Conservation (phyloP, 2,888 invertebrate genomes). For the Lutraria lutraria region DNA sequence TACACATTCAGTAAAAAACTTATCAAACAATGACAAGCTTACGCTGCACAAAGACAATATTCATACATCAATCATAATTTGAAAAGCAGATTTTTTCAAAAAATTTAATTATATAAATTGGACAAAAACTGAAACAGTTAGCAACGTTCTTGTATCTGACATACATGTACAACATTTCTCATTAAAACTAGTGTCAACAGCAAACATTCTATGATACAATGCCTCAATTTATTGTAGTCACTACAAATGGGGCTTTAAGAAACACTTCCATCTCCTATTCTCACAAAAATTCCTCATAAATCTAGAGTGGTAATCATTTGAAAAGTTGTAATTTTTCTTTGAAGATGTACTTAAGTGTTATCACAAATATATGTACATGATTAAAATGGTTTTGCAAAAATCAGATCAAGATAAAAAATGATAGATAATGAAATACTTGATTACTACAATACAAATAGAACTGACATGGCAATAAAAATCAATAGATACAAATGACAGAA, state of each 20-base stretch:
- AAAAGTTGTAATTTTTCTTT: conserved; percentile 11
- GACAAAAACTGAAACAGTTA: too few relatives aligned
- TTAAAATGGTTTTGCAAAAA: not conserved
- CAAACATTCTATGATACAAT: too few relatives aligned
- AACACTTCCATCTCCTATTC: conserved; percentile 4
- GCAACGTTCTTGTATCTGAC: too few relatives aligned
- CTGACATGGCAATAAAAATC: not conserved
- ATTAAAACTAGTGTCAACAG: too few relatives aligned
- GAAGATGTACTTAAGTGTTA: not conserved
- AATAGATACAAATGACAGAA: not conserved
- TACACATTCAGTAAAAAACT: too few relatives aligned
- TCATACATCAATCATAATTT: too few relatives aligned
- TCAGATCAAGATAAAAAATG: not conserved
- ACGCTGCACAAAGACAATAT: too few relatives aligned
- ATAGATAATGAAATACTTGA: not conserved
- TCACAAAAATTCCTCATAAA: not conserved
- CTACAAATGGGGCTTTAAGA: not conserved
- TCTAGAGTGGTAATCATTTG: conserved; percentile 5
- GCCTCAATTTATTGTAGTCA: too few relatives aligned
- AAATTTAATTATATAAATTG: too few relatives aligned
- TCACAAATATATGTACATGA: not conserved
- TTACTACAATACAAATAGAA: not conserved
- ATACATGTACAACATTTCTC: too few relatives aligned
- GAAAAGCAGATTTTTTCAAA: too few relatives aligned
- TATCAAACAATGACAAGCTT: too few relatives aligned